Evolutionary conservation across 1,140 invertebrate genomes (phyloP).

Genomic region (Papilio machaon): DNA sequence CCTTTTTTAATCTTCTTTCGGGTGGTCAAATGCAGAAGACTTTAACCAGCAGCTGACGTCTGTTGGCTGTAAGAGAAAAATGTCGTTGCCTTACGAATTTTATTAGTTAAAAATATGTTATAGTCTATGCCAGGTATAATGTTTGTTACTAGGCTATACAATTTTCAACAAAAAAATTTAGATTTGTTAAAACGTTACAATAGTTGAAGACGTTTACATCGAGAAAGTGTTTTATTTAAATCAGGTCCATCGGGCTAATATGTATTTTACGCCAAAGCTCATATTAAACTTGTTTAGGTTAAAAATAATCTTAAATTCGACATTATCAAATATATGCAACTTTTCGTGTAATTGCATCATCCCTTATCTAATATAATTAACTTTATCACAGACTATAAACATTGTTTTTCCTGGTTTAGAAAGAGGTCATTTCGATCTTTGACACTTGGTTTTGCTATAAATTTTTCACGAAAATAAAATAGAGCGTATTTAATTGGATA

Average conservation of each 20-base stretch:
- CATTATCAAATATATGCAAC: slow-evolving; percentile 13
- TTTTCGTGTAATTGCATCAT: slow-evolving; percentile 27
- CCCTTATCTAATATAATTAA: slow-evolving; percentile 5
- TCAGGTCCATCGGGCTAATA: too few relatives aligned
- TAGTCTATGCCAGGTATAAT: too few relatives aligned
- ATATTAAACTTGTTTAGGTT: background rate
- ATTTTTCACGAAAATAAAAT: background rate
- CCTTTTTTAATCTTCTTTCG: background rate
- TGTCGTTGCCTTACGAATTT: background rate
- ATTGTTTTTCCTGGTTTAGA: slow-evolving; percentile 34
- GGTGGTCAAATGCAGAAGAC: too few relatives aligned
- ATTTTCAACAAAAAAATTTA: too few relatives aligned
- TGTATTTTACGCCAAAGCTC: background rate
- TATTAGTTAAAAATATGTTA: too few relatives aligned
- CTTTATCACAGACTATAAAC: slow-evolving; percentile 18
- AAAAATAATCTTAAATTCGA: slow-evolving; percentile 13
- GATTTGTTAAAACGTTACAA: too few relatives aligned
- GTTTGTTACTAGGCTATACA: too few relatives aligned
- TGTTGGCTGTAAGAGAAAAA: background rate
- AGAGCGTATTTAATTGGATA: background rate
- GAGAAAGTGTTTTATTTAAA: too few relatives aligned
- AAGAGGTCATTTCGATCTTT: slow-evolving; percentile 27
- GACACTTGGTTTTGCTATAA: background rate
- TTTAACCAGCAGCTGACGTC: too few relatives aligned
- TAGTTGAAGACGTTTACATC: too few relatives aligned